Conservation (phyloP, 1,140 invertebrate species). For the Drosophila nikananu region DNA sequence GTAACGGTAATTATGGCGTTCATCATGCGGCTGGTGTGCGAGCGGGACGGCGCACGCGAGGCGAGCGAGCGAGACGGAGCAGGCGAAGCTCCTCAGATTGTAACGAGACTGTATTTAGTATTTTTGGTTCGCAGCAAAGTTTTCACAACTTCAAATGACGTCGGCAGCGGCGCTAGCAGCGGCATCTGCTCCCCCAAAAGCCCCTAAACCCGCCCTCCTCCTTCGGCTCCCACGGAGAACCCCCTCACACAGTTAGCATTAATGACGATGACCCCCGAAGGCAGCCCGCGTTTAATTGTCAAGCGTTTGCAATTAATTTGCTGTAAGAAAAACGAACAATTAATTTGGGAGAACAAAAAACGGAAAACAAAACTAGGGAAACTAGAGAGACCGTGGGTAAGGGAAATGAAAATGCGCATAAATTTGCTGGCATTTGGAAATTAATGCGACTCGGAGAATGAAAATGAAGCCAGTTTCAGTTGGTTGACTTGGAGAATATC, state of each 20-base stretch:
- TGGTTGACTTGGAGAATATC: conserved; percentile 14
- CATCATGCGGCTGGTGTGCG: conserved; percentile 66
- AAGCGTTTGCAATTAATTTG: conserved; percentile 82
- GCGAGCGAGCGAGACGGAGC: conserved; percentile 34
- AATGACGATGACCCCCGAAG: conserved; percentile 61
- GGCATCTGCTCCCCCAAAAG: conserved; percentile 21
- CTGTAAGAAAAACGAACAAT: conserved; percentile 77
- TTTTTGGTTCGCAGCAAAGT: conserved; percentile 76
- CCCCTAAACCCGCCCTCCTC: background rate
- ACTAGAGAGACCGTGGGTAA: conserved; percentile 17
- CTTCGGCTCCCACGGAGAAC: background rate
- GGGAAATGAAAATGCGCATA: conserved; percentile 49
- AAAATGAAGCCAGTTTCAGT: conserved; percentile 24
- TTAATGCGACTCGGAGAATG: conserved; percentile 47
- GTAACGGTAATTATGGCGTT: conserved; percentile 85
- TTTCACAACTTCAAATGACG: conserved; percentile 68
- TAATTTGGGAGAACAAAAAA: conserved; percentile 58
- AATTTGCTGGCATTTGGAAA: conserved; percentile 59
- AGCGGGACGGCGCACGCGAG: conserved; percentile 44
- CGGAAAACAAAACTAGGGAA: conserved; percentile 17
- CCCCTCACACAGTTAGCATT: conserved; percentile 43
- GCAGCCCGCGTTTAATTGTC: conserved; percentile 71
- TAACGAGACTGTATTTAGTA: conserved; percentile 85
- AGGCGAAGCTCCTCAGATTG: conserved; percentile 73
- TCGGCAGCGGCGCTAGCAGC: conserved; percentile 41